Base-by-base conservation (phyloP, 2,888 invertebrate genomes). In the Lithophane leautieri region DNA sequence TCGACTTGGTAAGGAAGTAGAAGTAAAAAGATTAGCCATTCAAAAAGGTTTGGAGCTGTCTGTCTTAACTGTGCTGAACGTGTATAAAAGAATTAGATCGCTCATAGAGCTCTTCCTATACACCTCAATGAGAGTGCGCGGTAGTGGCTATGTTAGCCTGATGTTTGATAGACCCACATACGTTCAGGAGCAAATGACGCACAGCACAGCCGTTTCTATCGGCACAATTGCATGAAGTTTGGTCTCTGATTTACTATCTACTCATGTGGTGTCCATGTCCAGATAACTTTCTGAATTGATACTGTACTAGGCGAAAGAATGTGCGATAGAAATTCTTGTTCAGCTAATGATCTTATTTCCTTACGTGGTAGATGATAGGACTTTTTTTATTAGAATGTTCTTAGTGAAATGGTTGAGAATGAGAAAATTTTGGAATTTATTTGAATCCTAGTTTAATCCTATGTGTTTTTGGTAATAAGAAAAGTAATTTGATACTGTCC, bases 201-300 rank as follows among this genome's bases (percentile, higher is more conserved):
- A 14, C 7, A 25, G 6, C 25, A 56, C 56, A 56, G 14, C 40
- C n/a, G 2, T 67, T 7, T 25, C 25, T 3, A 11, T 22, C 16
- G 1, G 0, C 0, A 8, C 22, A 4, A 25, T 50, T 25, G 1
- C 22, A 25, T 42, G 9, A 25, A 22, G 40, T 7, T 58, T 7
- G 0, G 25, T 19, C 76, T 79, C 79, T 76, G 69, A 66, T 34
- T 16, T 44, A 7, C 7, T 58, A 62, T 56, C 14, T 70, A 78
- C 66, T 67, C 67, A 16, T 54, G 40, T 54, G 6, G 34, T 54
- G 14, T 60, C n/a, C 50, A 76, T 62, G 67, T 50, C 42, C 22
- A 72, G 80, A 83, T 83, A 61, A 71, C 83, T 77, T 73, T 83
- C 81, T 83, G 71, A 60, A 77, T 77, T 81, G 47, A 62, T 71